Conservation (phyloP, 2,797 vertebrate species). For the Malurus splendens region DNA sequence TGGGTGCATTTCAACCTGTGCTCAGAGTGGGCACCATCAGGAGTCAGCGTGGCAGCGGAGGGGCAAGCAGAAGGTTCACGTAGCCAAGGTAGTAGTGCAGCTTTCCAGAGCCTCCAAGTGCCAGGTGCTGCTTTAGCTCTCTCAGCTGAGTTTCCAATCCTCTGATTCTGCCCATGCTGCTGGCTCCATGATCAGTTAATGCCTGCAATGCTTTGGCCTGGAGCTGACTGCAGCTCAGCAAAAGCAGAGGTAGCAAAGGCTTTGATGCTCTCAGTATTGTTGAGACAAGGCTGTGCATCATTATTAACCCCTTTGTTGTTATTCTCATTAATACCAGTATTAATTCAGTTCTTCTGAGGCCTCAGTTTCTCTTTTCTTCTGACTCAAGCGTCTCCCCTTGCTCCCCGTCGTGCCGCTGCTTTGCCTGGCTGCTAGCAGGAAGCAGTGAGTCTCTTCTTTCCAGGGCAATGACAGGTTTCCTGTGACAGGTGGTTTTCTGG, state of each 20-base stretch:
- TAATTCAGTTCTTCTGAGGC: slow-evolving; percentile 33
- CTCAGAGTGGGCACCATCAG: fast-evolving
- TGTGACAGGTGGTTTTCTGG: slow-evolving; percentile 68
- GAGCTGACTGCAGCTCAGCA: background rate
- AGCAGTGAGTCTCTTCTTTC: slow-evolving; percentile 71
- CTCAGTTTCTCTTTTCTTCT: slow-evolving; percentile 61
- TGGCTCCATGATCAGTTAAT: fast-evolving
- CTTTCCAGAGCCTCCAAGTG: background rate
- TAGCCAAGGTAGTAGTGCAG: background rate
- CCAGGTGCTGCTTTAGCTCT: background rate
- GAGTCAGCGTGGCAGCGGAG: fast-evolving
- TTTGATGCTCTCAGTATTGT: background rate
- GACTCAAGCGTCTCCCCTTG: slow-evolving; percentile 24
- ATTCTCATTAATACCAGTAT: slow-evolving; percentile 33
- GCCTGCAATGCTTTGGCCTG: background rate
- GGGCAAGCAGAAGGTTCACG: fast-evolving
- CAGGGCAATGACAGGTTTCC: slow-evolving; percentile 80
- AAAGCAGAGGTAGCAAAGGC: background rate
- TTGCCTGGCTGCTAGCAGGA: slow-evolving; percentile 72
- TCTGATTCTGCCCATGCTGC: background rate
- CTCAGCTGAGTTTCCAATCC: background rate
- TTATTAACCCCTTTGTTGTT: slow-evolving; percentile 19
- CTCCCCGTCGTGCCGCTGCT: background rate
- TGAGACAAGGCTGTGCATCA: background rate
- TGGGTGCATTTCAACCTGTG: background rate